These are phyloP conservation scores for Phaenicophaeus curvirostris DNA, from an alignment of 2,797 vertebrate species.

Conservation along the genomic window DNA sequence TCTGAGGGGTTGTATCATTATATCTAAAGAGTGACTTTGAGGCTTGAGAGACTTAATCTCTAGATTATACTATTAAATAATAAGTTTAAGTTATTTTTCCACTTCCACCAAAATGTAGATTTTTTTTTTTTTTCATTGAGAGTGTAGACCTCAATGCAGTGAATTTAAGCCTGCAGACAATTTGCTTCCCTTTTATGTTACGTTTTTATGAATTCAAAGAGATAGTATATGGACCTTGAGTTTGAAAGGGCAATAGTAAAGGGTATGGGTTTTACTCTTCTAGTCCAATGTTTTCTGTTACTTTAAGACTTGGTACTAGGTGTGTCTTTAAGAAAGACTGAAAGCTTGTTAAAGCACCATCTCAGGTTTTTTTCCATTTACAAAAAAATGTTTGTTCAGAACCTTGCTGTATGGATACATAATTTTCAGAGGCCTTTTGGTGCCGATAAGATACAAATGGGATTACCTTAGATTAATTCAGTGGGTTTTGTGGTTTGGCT, in stretches of 20 bases:
- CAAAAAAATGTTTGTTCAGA: background rate
- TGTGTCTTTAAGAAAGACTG: background rate
- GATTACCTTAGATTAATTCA: background rate
- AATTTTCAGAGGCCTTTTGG: background rate
- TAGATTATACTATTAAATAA: background rate
- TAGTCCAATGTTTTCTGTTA: background rate
- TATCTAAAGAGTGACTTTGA: background rate
- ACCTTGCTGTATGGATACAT: background rate
- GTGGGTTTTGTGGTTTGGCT: constrained; percentile 8
- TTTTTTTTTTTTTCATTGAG: background rate
- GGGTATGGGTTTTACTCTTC: background rate
- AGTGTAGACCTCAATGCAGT: background rate
- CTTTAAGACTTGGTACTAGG: background rate
- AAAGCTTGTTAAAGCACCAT: background rate
- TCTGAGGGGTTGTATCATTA: background rate
- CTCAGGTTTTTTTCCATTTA: background rate
- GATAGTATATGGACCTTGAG: background rate
- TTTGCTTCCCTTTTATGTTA: background rate
- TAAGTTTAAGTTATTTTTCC: background rate
- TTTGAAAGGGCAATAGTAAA: background rate
- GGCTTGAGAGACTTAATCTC: background rate
- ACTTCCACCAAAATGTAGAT: background rate
- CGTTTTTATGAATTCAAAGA: background rate
- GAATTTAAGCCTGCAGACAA: background rate
- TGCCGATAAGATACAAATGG: background rate